Conservation (phyloP, 2,888 invertebrate species). For the Rhamphomyia laevipes region DNA sequence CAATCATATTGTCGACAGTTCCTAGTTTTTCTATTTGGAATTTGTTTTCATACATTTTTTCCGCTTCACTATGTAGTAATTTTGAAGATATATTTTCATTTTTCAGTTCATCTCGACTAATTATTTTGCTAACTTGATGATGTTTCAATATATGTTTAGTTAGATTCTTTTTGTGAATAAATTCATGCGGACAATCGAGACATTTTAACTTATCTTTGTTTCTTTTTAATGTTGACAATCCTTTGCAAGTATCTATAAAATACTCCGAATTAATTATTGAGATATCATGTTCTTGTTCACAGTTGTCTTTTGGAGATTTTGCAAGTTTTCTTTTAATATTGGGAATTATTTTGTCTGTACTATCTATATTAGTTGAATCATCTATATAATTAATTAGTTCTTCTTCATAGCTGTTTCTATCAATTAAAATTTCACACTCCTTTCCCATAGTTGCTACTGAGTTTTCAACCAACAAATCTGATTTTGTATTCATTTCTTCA, state of each 20-base stretch:
- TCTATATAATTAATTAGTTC: no score
- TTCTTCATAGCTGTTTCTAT: no score
- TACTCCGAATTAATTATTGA: neutral
- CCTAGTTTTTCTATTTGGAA: neutral
- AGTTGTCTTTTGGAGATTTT: neutral
- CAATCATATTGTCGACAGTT: neutral
- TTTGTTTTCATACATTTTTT: neutral
- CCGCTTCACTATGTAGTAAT: neutral
- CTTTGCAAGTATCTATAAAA: neutral
- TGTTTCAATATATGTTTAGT: slow-evolving; percentile 33
- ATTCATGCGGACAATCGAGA: slow-evolving; percentile 27
- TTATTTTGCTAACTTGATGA: slow-evolving; percentile 32
- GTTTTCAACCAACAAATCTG: neutral
- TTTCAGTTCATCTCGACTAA: slow-evolving; percentile 25
- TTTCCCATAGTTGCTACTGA: no score
- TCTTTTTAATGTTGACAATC: neutral
- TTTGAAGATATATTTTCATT: neutral
- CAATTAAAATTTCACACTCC: no score
- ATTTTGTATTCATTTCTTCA: no score
- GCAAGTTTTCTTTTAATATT: neutral
- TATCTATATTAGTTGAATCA: neutral
- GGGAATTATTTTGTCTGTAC: neutral
- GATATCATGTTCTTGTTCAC: neutral
- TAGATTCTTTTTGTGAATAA: slow-evolving; percentile 37
- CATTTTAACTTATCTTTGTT: slow-evolving; percentile 12